These are phyloP conservation scores for Amblyjoppa proteus DNA, from an alignment of 2,888 invertebrate species.

Conservation along the genomic window DNA sequence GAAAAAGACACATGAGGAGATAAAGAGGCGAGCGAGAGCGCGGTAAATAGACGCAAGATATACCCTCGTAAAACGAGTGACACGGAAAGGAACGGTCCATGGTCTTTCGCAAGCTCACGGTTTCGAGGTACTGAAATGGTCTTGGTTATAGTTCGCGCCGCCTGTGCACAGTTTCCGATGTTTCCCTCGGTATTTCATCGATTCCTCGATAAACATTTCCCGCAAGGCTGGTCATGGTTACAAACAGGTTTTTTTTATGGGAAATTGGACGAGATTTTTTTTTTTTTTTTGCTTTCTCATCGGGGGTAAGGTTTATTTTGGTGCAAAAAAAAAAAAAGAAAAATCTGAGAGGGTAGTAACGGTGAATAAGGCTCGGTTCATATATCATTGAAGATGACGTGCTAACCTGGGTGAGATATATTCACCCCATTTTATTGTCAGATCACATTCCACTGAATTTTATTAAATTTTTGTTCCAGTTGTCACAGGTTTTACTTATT, in stretches of 20 bases:
- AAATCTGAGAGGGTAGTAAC: not conserved
- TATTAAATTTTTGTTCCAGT: no score
- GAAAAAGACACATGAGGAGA: slow-evolving; percentile 46
- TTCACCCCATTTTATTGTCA: no score
- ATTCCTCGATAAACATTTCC: not conserved
- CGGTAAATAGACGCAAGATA: slow-evolving; percentile 75
- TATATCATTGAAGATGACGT: no score
- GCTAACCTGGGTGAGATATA: no score
- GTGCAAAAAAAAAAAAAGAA: not conserved
- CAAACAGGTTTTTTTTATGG: slow-evolving; percentile 11
- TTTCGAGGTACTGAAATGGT: slow-evolving; percentile 30
- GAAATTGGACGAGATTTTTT: not conserved
- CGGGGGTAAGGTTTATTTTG: not conserved
- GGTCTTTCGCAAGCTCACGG: slow-evolving; percentile 61
- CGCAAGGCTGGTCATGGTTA: not conserved
- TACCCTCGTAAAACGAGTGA: slow-evolving; percentile 77
- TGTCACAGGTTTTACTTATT: no score
- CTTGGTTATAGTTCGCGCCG: slow-evolving; percentile 14
- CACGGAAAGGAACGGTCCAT: slow-evolving; percentile 69
- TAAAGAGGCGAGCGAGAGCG: slow-evolving; percentile 50
- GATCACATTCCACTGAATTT: no score
- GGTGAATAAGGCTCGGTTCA: no score
- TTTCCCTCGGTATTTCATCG: slow-evolving; percentile 2
- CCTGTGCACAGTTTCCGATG: not conserved
- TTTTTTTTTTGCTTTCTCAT: not conserved